Base-by-base conservation (phyloP, 2,797 vertebrate genomes). In the Gadopsis bispinosus region DNA sequence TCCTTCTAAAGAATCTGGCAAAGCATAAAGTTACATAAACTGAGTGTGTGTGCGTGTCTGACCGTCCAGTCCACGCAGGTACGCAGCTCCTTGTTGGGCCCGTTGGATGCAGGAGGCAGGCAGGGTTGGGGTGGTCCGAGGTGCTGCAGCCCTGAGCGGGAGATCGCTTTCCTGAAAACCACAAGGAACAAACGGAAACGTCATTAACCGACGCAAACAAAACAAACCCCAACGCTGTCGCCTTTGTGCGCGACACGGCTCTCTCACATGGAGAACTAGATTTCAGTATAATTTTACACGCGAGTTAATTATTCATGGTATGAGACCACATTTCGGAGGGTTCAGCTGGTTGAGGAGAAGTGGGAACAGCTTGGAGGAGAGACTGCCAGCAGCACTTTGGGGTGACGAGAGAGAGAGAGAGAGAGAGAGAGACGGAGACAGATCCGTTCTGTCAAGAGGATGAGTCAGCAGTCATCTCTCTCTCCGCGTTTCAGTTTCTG, bases 41-140 rank as follows among this genome's bases (percentile, higher is more conserved):
- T 50, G 16, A 35, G 74, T 51, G 43, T 11, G 0, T 70, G 37
- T 31, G 55, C 0, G 7, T 69, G 65, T 90, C 97, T 95, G 93
- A 99, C 98, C 79, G 96, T 99, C 98, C 98, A 99, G 93, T 99
- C 98, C 92, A 97, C 92, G 63, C 93, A 93, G 7, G 96, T 96
- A 51, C 96, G 96, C 0, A 96, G 95, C 87, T 99, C 98, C 92
- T 97, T 99, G 71, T 94, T 95, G 62, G 98, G 98, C 86, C 98
- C 98, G n/a, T 99, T 99, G 91, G 96, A 96, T 43, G 96, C 93
- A 19, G 96, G 91, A 58, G 96, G 94, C 91, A 94, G 95, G 75
- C 96, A 93, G 58, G 93, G 92, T 47, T 97, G 97, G 33, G 95
- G 94, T 0, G 97, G 97, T 39, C 96, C 96, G 89, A 99, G 94